Conservation (phyloP, 2,797 vertebrate species). For the Uromys caudimaculatus region DNA sequence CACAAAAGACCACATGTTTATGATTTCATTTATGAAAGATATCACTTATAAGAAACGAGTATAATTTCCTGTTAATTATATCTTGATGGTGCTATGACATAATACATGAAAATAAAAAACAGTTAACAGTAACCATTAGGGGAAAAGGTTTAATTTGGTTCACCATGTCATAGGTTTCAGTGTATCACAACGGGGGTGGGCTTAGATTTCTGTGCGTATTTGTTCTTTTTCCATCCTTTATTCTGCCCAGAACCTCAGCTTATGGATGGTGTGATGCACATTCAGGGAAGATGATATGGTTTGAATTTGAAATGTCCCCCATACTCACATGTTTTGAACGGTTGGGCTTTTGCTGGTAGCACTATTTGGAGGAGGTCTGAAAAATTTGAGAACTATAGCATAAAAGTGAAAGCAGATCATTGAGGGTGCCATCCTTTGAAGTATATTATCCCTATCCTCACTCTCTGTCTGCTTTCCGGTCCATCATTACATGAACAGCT, state of each 20-base stretch:
- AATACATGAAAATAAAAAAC: background rate
- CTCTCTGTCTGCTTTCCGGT: background rate
- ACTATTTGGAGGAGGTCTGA: background rate
- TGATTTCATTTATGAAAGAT: constrained; percentile 12
- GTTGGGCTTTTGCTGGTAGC: background rate
- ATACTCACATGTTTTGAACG: background rate
- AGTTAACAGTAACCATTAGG: background rate
- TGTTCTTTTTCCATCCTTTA: background rate
- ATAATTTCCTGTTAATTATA: background rate
- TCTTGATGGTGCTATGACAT: background rate
- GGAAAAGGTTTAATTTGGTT: background rate
- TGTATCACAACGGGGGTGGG: background rate
- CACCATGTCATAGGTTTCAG: background rate
- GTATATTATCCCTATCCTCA: background rate
- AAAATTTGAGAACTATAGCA: background rate
- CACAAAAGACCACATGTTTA: background rate
- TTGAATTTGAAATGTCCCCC: background rate
- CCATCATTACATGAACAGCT: background rate
- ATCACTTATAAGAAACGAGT: background rate
- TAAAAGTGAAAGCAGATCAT: background rate
- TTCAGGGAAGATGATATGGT: background rate
- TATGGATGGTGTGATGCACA: background rate
- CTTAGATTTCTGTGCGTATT: background rate
- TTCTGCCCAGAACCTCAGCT: background rate
- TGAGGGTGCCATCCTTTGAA: background rate